A percentile compares a stretch with the other conserved stretches of the same genome.
These are phyloP conservation scores for Xiphophorus birchmanni DNA, from an alignment of 2,797 vertebrate species.

Conservation along the genomic window DNA sequence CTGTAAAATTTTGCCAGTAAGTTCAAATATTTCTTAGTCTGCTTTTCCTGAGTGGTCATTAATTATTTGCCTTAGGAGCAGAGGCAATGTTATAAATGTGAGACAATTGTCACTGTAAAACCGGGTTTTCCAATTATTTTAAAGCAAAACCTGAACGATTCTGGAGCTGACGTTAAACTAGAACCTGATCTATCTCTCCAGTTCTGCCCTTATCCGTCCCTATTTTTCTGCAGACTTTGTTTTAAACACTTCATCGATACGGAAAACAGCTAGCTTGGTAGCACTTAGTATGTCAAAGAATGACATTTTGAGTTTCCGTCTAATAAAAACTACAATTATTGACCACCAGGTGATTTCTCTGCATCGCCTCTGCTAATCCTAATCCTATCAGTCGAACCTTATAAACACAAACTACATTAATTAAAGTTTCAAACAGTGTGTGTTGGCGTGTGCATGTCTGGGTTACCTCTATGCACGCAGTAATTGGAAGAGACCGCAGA, in stretches of 20 bases:
- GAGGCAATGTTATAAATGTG: not conserved
- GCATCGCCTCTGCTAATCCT: not conserved
- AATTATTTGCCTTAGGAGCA: not conserved
- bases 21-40: not conserved
- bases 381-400: not conserved
- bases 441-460: not conserved
- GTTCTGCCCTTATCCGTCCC: not conserved
- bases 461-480: not conserved
- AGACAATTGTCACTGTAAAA: not conserved
- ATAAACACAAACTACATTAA: not conserved
- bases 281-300: not conserved
- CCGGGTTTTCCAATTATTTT: not conserved
- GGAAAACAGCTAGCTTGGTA: not conserved
- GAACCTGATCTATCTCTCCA: not conserved
- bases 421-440: not conserved
- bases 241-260: not conserved
- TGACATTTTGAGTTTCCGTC: not conserved
- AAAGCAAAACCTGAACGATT: not conserved
- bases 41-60: not conserved
- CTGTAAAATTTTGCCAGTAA: not conserved
- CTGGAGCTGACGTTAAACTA: not conserved
- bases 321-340: not conserved
- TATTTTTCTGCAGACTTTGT: not conserved
- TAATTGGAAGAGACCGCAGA: not conserved
- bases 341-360: not conserved